A percentile compares a stretch with the other conserved stretches of the same genome.
These are phyloP conservation scores for Electrona antarctica DNA, from an alignment of 2,113 vertebrate species.

Conservation along the genomic window DNA sequence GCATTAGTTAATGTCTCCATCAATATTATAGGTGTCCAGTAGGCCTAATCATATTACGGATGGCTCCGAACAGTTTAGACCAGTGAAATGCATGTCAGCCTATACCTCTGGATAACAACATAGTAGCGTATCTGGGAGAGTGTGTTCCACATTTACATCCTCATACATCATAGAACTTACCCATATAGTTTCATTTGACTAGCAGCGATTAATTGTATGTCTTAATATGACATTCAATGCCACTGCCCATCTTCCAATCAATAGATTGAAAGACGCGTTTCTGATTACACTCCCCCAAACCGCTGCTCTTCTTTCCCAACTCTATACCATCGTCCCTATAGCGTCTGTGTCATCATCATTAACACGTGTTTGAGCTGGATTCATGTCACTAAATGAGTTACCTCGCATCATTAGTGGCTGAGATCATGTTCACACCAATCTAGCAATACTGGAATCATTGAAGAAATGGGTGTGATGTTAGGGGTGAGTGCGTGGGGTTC, in stretches of 20 bases:
- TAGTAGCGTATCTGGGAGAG: background rate
- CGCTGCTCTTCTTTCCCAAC: background rate
- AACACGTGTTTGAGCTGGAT: background rate
- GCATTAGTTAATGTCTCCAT: conserved; percentile 7
- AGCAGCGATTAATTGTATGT: background rate
- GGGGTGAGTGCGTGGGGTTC: background rate
- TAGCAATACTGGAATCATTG: conserved; percentile 18
- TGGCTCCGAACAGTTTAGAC: background rate
- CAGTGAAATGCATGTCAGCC: background rate
- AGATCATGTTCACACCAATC: conserved; percentile 28
- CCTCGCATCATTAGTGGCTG: conserved; percentile 1
- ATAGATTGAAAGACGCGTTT: conserved; percentile 3
- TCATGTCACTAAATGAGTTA: background rate
- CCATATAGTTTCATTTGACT: conserved; percentile 3
- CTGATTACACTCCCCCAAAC: conserved; percentile 13
- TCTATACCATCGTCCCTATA: background rate
- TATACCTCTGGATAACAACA: background rate
- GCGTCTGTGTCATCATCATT: background rate
- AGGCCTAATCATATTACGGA: conserved; percentile 6
- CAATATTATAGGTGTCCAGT: conserved; percentile 29
- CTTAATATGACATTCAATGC: conserved; percentile 4
- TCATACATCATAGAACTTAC: background rate
- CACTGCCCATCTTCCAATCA: conserved; percentile 5
- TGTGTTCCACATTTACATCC: background rate
- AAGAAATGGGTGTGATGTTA: background rate